phyloP scores from a whole-genome alignment of 2,113 vertebrate genomes.

The Arvicanthis niloticus region DNA sequence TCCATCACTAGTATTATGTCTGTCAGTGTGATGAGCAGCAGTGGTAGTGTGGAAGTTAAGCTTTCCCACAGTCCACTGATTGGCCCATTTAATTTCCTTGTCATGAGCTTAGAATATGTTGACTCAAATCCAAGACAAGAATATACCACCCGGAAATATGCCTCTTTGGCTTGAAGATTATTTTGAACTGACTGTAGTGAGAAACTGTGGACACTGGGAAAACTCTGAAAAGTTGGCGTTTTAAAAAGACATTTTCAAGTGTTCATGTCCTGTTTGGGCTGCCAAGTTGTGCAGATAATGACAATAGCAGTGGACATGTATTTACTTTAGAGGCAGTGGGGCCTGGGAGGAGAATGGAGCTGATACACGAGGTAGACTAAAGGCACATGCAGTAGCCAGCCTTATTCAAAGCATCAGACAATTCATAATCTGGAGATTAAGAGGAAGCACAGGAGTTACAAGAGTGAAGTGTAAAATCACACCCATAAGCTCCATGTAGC shows the following conservation, averaged over 20 bases:
- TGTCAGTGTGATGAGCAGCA: neutral
- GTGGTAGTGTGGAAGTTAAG: neutral
- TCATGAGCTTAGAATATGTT: neutral
- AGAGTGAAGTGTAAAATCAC: neutral
- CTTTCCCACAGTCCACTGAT: neutral
- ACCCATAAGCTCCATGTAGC: neutral
- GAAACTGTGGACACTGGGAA: neutral
- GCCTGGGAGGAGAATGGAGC: neutral
- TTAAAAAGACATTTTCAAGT: neutral
- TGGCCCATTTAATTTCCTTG: neutral
- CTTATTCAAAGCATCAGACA: neutral
- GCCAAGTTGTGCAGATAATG: neutral
- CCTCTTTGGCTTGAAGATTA: neutral
- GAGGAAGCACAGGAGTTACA: neutral
- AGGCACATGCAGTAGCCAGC: neutral
- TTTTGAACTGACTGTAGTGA: neutral
- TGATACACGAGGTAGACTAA: neutral
- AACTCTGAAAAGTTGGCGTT: neutral
- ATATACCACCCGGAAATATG: neutral
- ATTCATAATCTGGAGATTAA: neutral
- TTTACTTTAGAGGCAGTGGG: neutral
- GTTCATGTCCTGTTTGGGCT: no score
- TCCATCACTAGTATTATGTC: neutral
- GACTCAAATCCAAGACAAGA: neutral
- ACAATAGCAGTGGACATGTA: neutral